Evolutionary conservation across 2,113 vertebrate genomes (phyloP).

Genomic region (Lipophrys pholis): DNA sequence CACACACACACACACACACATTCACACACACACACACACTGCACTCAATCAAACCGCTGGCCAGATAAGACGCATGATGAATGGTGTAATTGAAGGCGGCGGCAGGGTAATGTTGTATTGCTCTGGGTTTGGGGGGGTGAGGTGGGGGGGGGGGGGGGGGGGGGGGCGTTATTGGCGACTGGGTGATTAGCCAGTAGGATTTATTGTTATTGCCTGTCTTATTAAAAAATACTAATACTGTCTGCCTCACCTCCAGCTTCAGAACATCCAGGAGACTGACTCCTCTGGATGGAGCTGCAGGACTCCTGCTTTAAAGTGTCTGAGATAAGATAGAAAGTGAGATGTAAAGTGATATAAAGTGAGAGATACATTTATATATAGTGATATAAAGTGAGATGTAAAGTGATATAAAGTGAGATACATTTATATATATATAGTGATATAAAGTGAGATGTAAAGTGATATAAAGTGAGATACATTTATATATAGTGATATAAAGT

Average conservation of each 20-base stretch:
- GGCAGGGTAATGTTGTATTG: constrained; percentile 71
- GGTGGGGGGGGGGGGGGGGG: background rate
- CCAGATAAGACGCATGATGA: constrained; percentile 80
- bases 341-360: no score
- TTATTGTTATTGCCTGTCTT: constrained; percentile 82
- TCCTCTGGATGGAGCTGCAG: no score
- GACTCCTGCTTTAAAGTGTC: no score
- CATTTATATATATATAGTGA: no score
- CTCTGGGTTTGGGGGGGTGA: constrained; percentile 58
- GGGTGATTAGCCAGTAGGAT: constrained; percentile 81
- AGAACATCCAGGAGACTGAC: no score
- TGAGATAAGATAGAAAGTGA: no score
- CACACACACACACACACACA: constrained; percentile 56
- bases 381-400: no score
- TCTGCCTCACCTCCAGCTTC: constrained; percentile 40
- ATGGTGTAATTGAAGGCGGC: constrained; percentile 78
- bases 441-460: no score
- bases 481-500: no score
- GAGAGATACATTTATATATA: no score
- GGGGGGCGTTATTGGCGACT: constrained; percentile 62
- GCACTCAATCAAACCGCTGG: constrained; percentile 74
- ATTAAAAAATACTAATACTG: constrained; percentile 77
- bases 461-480: no score
- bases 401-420: no score
- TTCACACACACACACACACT: constrained; percentile 56